Evolutionary conservation across 2,888 invertebrate genomes (phyloP), one percentile per base, ranked within the genome.

Genomic region (Limnephilus rhombicus): DNA sequence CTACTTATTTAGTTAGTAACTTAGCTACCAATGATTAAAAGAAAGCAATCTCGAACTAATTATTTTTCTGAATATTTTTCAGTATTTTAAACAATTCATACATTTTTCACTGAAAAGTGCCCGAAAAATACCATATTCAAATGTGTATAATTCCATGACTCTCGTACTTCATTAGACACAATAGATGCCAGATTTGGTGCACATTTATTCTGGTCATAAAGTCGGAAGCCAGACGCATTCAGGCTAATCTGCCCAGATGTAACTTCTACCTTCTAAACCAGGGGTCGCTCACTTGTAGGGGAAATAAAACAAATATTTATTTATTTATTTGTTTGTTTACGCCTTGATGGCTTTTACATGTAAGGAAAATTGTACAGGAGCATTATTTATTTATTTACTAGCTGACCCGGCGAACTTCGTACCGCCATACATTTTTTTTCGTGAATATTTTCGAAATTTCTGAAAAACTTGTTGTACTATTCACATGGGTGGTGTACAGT

Each of bases 201-300:
- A 80, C 89, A 24, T 41, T 89, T 37, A 80, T 68, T 24, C n/a
- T 34, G 34, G 29, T 24, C 45, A 37, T 89, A 80, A 89, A 41
- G 89, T 89, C 81, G 89, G 89, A 80, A 89, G 81, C 80, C 87
- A 87, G 87, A 87, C 87, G 68, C 87, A 49, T 53, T 37, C 89
- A 89, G 89, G 80, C 89, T 89, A 89, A 89, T 89, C 89, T 80
- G 12, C 41, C 31, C 89, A 89, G 89, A 89, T 89, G 89, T 81
- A 81, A 80, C n/a, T 37, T 31, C 34, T 82, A 34, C 18, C 34
- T 34, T 82, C 82, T 24, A 24, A 68, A 68, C 9, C 24, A 68
- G 68, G 68, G 24, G 24, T 68, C 24, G 7, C 68, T 68, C 68
- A 68, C 24, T 24, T 68, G 7, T 24, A 24, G n/a, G 68, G 0